Conservation (phyloP, 2,888 invertebrate genomes). For the Entomobrya proxima region DNA sequence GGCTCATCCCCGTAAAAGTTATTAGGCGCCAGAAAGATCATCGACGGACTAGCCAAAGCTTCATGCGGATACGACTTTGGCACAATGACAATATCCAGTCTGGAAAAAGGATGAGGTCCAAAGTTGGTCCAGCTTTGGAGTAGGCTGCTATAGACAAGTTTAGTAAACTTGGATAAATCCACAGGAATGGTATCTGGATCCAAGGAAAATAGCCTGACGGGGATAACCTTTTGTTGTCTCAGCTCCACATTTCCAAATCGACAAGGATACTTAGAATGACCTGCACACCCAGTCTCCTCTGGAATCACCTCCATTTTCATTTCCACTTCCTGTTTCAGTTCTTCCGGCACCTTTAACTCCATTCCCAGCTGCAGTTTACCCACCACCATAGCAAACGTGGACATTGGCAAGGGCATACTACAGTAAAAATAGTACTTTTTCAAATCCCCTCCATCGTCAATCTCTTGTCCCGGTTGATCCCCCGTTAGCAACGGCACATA, state of each 20-base stretch:
- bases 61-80: constrained; percentile 76
- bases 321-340: neutral
- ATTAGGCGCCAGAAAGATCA: constrained; percentile 78
- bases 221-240: constrained; percentile 14
- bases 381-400: constrained; percentile 77
- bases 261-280: constrained; percentile 40
- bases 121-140: constrained; percentile 75
- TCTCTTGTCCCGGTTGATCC: constrained; percentile 51
- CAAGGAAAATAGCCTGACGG: constrained; percentile 71
- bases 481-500: constrained; percentile 59
- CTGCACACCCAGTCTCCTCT: neutral
- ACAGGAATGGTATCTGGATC: neutral
- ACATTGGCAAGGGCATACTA: constrained; percentile 77
- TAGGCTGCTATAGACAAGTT: constrained; percentile 76
- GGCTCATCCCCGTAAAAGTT: constrained; percentile 75
- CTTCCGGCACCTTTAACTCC: neutral
- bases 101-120: constrained; percentile 77
- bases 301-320: neutral
- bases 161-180: constrained; percentile 67
- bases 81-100: constrained; percentile 77
- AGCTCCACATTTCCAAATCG: neutral
- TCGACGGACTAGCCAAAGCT: constrained; percentile 76
- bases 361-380: constrained; percentile 76
- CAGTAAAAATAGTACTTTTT: constrained; percentile 75
- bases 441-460: neutral